Percentiles rank a stretch among this genome's conserved stretches.
These are phyloP conservation scores for Neotoma lepida DNA, from an alignment of 2,113 vertebrate genomes.

Conservation along the genomic window DNA sequence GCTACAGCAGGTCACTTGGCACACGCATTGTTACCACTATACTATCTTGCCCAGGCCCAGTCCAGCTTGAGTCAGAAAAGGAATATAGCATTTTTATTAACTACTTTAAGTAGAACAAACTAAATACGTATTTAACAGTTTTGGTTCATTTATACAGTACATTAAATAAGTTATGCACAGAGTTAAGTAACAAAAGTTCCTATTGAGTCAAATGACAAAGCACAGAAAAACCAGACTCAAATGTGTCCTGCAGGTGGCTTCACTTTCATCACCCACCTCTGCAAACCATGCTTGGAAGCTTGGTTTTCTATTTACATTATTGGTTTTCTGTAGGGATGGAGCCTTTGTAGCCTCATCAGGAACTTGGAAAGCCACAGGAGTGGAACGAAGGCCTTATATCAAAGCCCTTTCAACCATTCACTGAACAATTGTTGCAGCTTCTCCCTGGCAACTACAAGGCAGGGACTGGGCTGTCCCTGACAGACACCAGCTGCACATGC, in stretches of 20 bases:
- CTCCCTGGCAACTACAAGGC: conserved; percentile 33
- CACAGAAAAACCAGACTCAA: conserved; percentile 80
- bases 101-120: conserved; percentile 89
- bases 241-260: conserved; percentile 72
- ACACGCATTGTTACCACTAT: too few species aligned
- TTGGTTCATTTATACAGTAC: conserved; percentile 87
- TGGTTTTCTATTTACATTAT: conserved; percentile 81
- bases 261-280: conserved; percentile 79
- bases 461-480: conserved; percentile 19
- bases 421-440: conserved; percentile 55
- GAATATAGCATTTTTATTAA: conserved; percentile 90
- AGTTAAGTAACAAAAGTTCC: conserved; percentile 87
- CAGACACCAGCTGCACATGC: conserved; percentile 38
- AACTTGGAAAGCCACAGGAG: conserved; percentile 59
- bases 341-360: conserved; percentile 51
- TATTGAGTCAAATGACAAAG: conserved; percentile 84
- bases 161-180: conserved; percentile 89
- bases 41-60: background rate
- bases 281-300: conserved; percentile 66
- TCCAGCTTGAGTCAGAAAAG: conserved; percentile 65
- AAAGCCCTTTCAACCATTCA: conserved; percentile 46
- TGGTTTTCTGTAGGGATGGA: conserved; percentile 45
- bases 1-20: accelerated
- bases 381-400: conserved; percentile 1
- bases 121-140: conserved; percentile 89